These are phyloP conservation scores for Scomberomorus guttatus DNA, from an alignment of 2,797 vertebrate species.

Conservation along the genomic window DNA sequence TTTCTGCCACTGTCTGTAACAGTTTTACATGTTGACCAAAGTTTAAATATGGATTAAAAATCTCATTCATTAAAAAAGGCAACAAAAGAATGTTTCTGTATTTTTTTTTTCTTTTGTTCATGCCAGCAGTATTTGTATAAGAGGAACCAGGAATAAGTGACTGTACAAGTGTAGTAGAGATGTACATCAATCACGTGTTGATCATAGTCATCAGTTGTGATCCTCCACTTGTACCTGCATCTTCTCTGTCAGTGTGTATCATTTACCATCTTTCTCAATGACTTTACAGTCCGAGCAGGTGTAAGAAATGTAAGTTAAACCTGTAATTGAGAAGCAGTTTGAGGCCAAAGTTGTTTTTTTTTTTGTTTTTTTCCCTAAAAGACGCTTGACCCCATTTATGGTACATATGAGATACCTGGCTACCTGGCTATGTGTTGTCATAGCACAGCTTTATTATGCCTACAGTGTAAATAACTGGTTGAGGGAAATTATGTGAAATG, in stretches of 20 bases:
- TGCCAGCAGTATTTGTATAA: not conserved
- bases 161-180: not conserved
- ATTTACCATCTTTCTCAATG: not conserved
- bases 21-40: slow-evolving; percentile 77
- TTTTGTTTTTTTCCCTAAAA: not conserved
- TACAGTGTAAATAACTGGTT: slow-evolving; percentile 38
- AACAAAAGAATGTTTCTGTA: slow-evolving; percentile 33
- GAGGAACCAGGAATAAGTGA: not conserved
- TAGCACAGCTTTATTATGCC: slow-evolving; percentile 31
- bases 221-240: not conserved
- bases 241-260: not conserved
- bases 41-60: slow-evolving; percentile 60
- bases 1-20: slow-evolving; percentile 62
- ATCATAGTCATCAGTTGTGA: slow-evolving; percentile 15
- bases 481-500: slow-evolving; percentile 36
- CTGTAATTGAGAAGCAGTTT: slow-evolving; percentile 12
- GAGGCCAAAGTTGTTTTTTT: slow-evolving; percentile 10
- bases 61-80: slow-evolving; percentile 74
- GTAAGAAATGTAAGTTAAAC: not conserved
- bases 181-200: slow-evolving; percentile 8
- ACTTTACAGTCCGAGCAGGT: slow-evolving; percentile 7
- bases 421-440: slow-evolving; percentile 9
- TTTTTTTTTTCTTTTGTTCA: slow-evolving; percentile 10
- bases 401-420: slow-evolving; percentile 16
- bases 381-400: slow-evolving; percentile 19